Evolutionary conservation across 2,888 invertebrate species (phyloP).

Genomic region (Mythimna pallens): DNA sequence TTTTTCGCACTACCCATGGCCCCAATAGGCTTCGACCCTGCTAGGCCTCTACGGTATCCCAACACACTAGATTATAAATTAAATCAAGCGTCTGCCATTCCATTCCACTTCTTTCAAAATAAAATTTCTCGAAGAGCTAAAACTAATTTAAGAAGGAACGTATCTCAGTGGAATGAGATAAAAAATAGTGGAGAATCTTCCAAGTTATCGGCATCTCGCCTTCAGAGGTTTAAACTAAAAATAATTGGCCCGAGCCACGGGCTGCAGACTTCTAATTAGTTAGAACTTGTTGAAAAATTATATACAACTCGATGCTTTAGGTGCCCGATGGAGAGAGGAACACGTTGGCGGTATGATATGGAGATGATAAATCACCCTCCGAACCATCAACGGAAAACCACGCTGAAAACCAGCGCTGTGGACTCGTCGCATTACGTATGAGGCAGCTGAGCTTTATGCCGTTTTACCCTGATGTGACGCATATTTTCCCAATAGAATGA

Average conservation of each 20-base stretch:
- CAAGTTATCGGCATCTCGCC: conserved; percentile 62
- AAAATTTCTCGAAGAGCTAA: conserved; percentile 9
- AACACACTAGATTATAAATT: neutral
- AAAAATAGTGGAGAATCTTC: conserved; percentile 51
- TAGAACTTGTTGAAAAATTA: conserved; percentile 79
- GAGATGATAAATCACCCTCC: conserved; percentile 59
- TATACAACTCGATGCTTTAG: conserved; percentile 65
- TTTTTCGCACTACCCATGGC: too few species aligned
- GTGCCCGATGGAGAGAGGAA: conserved; percentile 62
- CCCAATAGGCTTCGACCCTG: too few species aligned
- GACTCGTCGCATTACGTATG: too few species aligned
- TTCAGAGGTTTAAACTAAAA: conserved; percentile 71
- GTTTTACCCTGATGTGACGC: too few species aligned
- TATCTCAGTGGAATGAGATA: conserved; percentile 46
- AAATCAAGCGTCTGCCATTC: neutral
- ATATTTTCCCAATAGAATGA: too few species aligned
- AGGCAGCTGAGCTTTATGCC: too few species aligned
- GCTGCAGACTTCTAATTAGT: conserved; percentile 72
- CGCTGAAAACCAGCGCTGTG: too few species aligned
- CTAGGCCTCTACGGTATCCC: neutral
- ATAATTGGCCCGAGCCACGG: conserved; percentile 70
- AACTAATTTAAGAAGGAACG: conserved; percentile 51
- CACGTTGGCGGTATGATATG: conserved; percentile 46
- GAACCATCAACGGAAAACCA: too few species aligned
- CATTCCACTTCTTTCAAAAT: conserved; percentile 3